These are phyloP conservation scores for Parauchenoglanis ngamensis DNA, from an alignment of 2,797 vertebrate species.

Conservation along the genomic window DNA sequence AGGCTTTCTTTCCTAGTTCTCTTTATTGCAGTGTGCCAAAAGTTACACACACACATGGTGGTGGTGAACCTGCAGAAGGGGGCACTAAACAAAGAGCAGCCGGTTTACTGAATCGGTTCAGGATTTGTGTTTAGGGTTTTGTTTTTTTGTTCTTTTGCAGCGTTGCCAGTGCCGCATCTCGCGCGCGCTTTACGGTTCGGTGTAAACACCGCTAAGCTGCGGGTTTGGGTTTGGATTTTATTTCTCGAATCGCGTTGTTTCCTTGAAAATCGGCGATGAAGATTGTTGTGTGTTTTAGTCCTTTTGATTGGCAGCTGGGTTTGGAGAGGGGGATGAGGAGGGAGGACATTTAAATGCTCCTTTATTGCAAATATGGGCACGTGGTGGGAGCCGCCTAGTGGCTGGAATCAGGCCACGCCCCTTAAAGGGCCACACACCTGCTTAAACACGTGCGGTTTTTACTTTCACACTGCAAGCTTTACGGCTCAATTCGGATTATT, in stretches of 20 bases:
- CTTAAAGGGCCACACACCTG: conserved; percentile 52
- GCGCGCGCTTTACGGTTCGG: background rate
- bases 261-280: background rate
- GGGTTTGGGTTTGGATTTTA: background rate
- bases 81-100: conserved; percentile 80
- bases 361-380: conserved; percentile 69
- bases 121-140: background rate
- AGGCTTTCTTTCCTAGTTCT: background rate
- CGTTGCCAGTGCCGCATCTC: too few species aligned
- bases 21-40: background rate
- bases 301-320: conserved; percentile 86
- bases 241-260: background rate
- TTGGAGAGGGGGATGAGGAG: conserved; percentile 64
- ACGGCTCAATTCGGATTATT: too few species aligned
- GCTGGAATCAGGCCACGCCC: conserved; percentile 22
- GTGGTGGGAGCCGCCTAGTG: conserved; percentile 70
- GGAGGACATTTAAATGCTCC: conserved; percentile 93
- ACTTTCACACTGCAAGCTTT: too few species aligned
- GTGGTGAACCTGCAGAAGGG: conserved; percentile 34
- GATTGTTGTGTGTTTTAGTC: conserved; percentile 73
- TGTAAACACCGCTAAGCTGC: background rate
- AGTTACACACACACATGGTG: conserved; percentile 20
- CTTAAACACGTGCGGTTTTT: background rate
- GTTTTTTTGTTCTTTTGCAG: background rate
- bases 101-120: conserved; percentile 36